These are phyloP conservation scores for Stichopus horrens DNA, from an alignment of 53 echinoderm and acorn worm species.

Conservation along the genomic window DNA sequence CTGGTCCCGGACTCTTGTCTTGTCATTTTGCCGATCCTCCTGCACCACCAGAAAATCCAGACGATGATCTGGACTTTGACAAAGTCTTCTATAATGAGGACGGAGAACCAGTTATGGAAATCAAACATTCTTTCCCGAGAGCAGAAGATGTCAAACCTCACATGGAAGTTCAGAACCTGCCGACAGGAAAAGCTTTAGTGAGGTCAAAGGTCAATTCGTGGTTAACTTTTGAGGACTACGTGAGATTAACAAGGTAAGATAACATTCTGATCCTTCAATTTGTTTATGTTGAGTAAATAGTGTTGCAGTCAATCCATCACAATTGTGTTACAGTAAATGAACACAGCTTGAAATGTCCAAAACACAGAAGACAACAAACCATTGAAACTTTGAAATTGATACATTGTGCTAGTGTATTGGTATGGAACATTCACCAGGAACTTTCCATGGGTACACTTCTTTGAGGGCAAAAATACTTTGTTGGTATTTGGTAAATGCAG, in stretches of 20 bases:
- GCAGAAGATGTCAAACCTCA: slow-evolving; percentile 62
- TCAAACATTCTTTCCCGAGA: slow-evolving; percentile 85
- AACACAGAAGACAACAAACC: too few relatives aligned
- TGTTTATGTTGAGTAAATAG: neutral
- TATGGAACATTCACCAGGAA: too few relatives aligned
- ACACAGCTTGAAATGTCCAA: too few relatives aligned
- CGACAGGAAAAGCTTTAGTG: slow-evolving; percentile 88
- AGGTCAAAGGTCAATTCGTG: slow-evolving; percentile 86
- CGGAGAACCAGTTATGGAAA: slow-evolving; percentile 75
- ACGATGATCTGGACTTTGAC: slow-evolving; percentile 69
- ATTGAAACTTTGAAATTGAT: too few relatives aligned
- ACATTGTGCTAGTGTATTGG: neutral
- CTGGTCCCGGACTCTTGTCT: slow-evolving; percentile 78
- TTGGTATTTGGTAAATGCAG: too few relatives aligned
- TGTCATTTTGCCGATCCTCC: slow-evolving; percentile 88
- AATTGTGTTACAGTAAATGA: neutral
- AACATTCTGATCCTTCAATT: neutral
- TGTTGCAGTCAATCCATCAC: neutral
- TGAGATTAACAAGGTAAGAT: slow-evolving; percentile 73
- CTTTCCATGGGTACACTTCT: too few relatives aligned
- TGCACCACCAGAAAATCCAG: slow-evolving; percentile 61
- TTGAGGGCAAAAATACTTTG: too few relatives aligned
- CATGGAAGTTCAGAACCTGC: slow-evolving; percentile 72
- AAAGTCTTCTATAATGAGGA: slow-evolving; percentile 76
- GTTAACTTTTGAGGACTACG: slow-evolving; percentile 96